These are phyloP conservation scores for Dendrolimus punctatus DNA, from an alignment of 1,140 invertebrate species.

Conservation along the genomic window DNA sequence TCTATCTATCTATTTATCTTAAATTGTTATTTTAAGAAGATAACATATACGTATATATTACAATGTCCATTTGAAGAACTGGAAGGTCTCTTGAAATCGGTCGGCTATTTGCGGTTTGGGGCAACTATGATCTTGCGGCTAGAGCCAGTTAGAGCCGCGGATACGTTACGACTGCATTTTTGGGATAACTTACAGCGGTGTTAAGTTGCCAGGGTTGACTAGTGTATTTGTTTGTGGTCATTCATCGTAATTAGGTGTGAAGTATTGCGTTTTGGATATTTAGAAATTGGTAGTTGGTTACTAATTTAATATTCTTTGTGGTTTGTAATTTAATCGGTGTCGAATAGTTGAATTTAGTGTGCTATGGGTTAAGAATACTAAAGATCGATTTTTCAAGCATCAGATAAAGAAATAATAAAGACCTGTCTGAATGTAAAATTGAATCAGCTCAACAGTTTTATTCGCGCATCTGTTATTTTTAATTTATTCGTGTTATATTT, in stretches of 20 bases:
- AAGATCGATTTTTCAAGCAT: too few relatives aligned
- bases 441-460: too few relatives aligned
- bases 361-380: too few relatives aligned
- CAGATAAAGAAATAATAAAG: too few relatives aligned
- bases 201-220: constrained; percentile 19
- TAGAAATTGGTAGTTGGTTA: constrained; percentile 8
- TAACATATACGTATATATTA: not conserved
- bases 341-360: too few relatives aligned
- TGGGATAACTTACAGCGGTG: constrained; percentile 38
- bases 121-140: constrained; percentile 29
- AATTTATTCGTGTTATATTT: too few relatives aligned
- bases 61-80: not conserved
- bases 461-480: too few relatives aligned
- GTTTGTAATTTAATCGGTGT: too few relatives aligned
- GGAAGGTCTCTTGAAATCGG: constrained; percentile 4
- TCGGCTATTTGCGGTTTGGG: constrained; percentile 8
- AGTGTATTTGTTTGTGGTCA: too few relatives aligned
- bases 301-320: constrained; percentile 1
- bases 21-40: not conserved
- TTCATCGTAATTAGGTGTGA: constrained; percentile 2
- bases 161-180: constrained; percentile 47
- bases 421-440: too few relatives aligned
- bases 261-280: constrained; percentile 26
- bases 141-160: constrained; percentile 42
- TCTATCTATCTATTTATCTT: too few relatives aligned